phyloP scores from a whole-genome alignment of 2,113 vertebrate species.

The Neodon shergylaensis region DNA sequence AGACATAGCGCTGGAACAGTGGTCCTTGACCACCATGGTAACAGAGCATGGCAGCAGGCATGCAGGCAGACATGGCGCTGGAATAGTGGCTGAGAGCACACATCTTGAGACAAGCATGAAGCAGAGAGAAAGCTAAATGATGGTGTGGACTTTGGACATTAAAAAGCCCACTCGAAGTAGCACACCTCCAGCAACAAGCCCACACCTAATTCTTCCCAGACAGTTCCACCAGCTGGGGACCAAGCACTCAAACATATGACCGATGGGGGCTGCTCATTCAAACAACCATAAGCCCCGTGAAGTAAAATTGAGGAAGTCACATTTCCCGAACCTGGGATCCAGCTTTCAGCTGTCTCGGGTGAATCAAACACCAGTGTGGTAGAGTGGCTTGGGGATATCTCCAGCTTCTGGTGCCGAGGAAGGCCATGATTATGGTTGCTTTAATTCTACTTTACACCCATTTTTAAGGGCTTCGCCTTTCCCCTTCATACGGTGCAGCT shows the following conservation, averaged over 20 bases:
- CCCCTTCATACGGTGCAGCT: neutral
- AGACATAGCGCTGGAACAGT: neutral
- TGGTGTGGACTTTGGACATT: neutral
- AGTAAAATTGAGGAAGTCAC: neutral
- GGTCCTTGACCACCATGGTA: neutral
- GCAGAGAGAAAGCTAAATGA: neutral
- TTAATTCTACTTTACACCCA: neutral
- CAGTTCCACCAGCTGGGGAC: neutral
- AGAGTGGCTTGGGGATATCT: neutral
- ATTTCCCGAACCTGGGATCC: rapidly evolving
- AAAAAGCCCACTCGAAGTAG: neutral
- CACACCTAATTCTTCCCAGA: neutral
- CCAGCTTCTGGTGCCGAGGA: neutral
- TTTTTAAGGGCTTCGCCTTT: neutral
- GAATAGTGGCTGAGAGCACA: neutral
- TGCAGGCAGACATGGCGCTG: neutral
- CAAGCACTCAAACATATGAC: neutral
- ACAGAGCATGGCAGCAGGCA: too few species aligned
- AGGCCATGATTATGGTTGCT: neutral
- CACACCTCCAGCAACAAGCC: neutral
- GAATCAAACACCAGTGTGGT: neutral
- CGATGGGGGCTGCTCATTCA: neutral
- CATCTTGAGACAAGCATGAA: neutral
- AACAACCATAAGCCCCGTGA: neutral
- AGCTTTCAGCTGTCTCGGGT: neutral